Base-by-base conservation (phyloP, 2,888 invertebrate genomes). In the Microplitis deprimator region DNA sequence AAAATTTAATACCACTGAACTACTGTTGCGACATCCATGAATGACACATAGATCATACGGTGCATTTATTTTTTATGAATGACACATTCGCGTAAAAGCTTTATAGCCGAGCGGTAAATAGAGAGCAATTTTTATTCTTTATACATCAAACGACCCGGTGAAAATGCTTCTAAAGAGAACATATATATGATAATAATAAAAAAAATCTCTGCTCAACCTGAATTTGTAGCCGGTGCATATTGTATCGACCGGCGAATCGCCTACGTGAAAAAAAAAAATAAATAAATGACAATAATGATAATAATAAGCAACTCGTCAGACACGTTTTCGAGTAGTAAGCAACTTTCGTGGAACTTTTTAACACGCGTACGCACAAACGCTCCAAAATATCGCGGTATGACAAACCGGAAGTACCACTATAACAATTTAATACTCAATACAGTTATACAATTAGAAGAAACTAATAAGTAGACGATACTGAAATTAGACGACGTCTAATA, bases 71-170 rank as follows among this genome's bases (percentile, higher is more conserved):
- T 50, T 64, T 50, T 59, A 39, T 72, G 50, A 64, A 64, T 72
- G 72, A 72, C 64, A 72, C 64, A 72, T 20, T 72, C 17, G 39
- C 62, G 72, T 72, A 72, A 72, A 72, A 72, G 72, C 72, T 64
- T 29, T 16, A 50, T 50, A 72, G 40, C 13, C 62, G 39, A 41
- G 16, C 62, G 72, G 72, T 64, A 64, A 64, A 72, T 72, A 64
- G 64, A 72, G 72, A 72, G 72, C 64, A 50, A 50, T 50, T 72
- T 72, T 72, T 70, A 61, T 72, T 10, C 62, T 41, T 40, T 41
- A 17, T 61, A 72, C 64, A 17, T 64, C 72, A 72, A 64, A 72
- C 72, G 41, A 65, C 71, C 39, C 70, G 7, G 16, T 29, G 40
- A 16, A 8, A 71, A 71, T 71, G 71, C 71, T 71, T 71, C 61